Evolutionary conservation across 2,113 vertebrate species (phyloP), one percentile per base, ranked within the genome.

Genomic region (Pyrgilauda ruficollis): DNA sequence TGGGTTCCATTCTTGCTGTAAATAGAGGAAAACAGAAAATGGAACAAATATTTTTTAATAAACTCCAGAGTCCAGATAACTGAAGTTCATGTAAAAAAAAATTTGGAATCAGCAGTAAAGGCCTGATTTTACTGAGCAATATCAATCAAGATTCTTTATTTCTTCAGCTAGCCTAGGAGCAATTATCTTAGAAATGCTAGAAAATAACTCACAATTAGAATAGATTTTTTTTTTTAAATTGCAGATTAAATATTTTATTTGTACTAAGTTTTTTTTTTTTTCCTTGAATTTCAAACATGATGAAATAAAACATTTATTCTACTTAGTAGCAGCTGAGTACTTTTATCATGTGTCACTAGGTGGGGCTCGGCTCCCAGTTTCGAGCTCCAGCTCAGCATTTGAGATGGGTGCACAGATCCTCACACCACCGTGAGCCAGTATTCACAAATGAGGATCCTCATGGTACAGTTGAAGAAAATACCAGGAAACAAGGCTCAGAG

Each of bases 401-500:
- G 10, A 4, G 9, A 1, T 2, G 2, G 5, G 8, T 0, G 49
- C 7, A 9, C 2, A 22, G 56, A 31, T 46, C 15, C 3, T 41
- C 10, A 0, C 0, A 8, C 13, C 20, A 0, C 1, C 7, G 4
- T 21, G 14, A 18, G 31, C 33, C 55, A 2, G 7, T 2, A 0
- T 1, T 43, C 43, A 13, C 12, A 55, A 59, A 30, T 0, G 16
- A 17, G 26, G 26, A 13, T 33, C 41, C n/a, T 22, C 53, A 7
- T 15, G 7, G 22, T 41, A 7, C 13, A 4, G 6, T 0, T 26
- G 28, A 41, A 66, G 46, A 80, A 37, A 63, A 75, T 10, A 10
- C 10, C 47, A 68, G 39, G 39, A 84, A 61, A 14, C 30, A 49
- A 47, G 27, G 16, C 44, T 84, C 17, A 18, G 44, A 44, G 4